Conservation (phyloP, 2,888 invertebrate species). For the Trissolcus brochymenae region DNA sequence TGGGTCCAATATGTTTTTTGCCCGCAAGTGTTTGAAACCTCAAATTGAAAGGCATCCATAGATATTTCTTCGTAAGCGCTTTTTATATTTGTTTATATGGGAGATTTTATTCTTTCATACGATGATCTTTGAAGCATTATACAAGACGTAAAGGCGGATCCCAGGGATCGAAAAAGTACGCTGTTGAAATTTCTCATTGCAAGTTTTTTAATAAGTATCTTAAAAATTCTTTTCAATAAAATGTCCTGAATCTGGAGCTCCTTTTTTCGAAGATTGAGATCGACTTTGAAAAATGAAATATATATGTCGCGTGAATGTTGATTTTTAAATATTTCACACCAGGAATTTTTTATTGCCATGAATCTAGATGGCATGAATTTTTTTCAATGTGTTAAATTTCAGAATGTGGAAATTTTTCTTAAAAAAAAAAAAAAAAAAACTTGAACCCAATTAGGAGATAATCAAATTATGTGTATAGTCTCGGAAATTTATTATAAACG, state of each 20-base stretch:
- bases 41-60: conserved; percentile 22
- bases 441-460: no score
- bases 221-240: conserved; percentile 12
- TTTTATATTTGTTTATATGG: conserved; percentile 54
- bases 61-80: conserved; percentile 53
- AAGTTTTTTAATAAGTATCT: conserved; percentile 37
- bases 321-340: no score
- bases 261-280: conserved; percentile 26
- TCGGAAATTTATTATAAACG: conserved; percentile 21
- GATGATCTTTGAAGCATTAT: conserved; percentile 31
- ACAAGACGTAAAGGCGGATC: conserved; percentile 29
- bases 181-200: conserved; percentile 38
- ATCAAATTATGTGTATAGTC: neutral
- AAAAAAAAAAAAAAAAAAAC: no score
- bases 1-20: conserved; percentile 46
- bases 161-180: conserved; percentile 24
- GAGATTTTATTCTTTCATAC: conserved; percentile 46
- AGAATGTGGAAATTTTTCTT: no score
- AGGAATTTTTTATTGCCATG: no score
- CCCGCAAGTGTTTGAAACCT: conserved; percentile 45
- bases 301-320: no score
- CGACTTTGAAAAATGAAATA: neutral
- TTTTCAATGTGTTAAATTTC: no score
- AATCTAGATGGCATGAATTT: no score
- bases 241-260: conserved; percentile 17